phyloP scores from a whole-genome alignment of 2,888 invertebrate genomes.

The Oligia latruncula region DNA sequence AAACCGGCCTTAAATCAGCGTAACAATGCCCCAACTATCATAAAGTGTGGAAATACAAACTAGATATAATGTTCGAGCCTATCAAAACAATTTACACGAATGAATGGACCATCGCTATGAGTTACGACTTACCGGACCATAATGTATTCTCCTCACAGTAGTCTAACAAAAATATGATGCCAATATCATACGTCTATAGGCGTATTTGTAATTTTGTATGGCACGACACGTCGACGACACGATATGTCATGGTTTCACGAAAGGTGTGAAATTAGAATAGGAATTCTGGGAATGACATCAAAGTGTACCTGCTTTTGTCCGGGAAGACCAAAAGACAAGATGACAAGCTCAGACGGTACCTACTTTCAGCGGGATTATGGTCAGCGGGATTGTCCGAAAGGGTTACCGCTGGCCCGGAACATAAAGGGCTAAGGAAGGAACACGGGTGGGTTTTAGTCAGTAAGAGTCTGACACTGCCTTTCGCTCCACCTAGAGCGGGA shows the following conservation, averaged over 20 bases:
- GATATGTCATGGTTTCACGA: neutral
- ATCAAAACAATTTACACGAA: constrained; percentile 62
- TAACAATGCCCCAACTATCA: constrained; percentile 41
- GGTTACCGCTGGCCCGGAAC: too few relatives aligned
- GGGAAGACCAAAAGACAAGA: too few relatives aligned
- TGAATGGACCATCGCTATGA: constrained; percentile 52
- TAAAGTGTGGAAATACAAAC: constrained; percentile 51
- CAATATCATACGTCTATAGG: constrained; percentile 50
- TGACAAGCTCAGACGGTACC: too few relatives aligned
- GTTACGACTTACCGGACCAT: constrained; percentile 28
- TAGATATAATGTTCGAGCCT: constrained; percentile 41
- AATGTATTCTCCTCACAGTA: constrained; percentile 61
- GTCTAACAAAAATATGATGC: constrained; percentile 58
- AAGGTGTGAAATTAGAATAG: too few relatives aligned
- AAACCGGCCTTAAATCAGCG: constrained; percentile 39
- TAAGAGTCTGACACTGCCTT: too few relatives aligned
- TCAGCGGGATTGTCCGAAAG: too few relatives aligned
- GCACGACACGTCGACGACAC: constrained; percentile 22
- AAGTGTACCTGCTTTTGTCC: neutral
- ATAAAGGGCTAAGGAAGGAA: too few relatives aligned
- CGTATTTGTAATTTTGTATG: constrained; percentile 38
- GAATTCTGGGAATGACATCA: neutral
- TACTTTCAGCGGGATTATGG: too few relatives aligned
- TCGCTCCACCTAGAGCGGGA: too few relatives aligned
- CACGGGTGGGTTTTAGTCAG: too few relatives aligned